These are phyloP conservation scores for Adelognathus sp. DNA, from an alignment of 2,888 invertebrate genomes.

Conservation along the genomic window DNA sequence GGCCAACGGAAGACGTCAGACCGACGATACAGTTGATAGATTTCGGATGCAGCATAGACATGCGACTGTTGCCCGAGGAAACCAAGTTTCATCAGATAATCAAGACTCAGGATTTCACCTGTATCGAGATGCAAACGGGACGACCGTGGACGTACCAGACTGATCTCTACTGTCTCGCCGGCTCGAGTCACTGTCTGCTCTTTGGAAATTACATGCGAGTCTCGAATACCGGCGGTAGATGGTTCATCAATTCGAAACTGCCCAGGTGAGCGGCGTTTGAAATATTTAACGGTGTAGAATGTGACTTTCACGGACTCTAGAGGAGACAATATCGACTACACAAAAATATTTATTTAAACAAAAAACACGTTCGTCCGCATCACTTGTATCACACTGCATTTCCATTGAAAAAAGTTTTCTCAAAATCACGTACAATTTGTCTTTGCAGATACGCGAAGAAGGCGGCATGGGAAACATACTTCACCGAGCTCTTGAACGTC, in stretches of 20 bases:
- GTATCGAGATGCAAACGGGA: conserved; percentile 95
- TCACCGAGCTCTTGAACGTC: conserved; percentile 91
- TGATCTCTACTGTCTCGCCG: conserved; percentile 94
- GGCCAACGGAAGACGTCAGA: conserved; percentile 85
- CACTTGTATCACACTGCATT: too few relatives aligned
- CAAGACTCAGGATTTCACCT: conserved; percentile 90
- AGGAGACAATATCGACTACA: too few relatives aligned
- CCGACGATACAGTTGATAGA: conserved; percentile 94
- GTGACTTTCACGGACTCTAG: too few relatives aligned
- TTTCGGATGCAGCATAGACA: conserved; percentile 97
- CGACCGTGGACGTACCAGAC: conserved; percentile 97
- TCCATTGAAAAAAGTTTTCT: too few relatives aligned
- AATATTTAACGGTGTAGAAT: too few relatives aligned
- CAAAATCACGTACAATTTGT: neutral
- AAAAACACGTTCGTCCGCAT: too few relatives aligned
- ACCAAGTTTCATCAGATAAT: conserved; percentile 90
- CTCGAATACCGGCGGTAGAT: conserved; percentile 84
- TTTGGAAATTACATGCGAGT: conserved; percentile 96
- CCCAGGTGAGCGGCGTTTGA: conserved; percentile 87
- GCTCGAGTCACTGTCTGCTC: conserved; percentile 92
- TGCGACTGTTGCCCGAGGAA: conserved; percentile 90
- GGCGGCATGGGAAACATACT: conserved; percentile 90
- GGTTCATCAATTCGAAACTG: conserved; percentile 88
- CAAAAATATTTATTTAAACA: too few relatives aligned
- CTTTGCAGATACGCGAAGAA: conserved; percentile 86